Evolutionary conservation across 2,888 invertebrate genomes (phyloP).

Genomic region (Aphidoletes aphidimyza): DNA sequence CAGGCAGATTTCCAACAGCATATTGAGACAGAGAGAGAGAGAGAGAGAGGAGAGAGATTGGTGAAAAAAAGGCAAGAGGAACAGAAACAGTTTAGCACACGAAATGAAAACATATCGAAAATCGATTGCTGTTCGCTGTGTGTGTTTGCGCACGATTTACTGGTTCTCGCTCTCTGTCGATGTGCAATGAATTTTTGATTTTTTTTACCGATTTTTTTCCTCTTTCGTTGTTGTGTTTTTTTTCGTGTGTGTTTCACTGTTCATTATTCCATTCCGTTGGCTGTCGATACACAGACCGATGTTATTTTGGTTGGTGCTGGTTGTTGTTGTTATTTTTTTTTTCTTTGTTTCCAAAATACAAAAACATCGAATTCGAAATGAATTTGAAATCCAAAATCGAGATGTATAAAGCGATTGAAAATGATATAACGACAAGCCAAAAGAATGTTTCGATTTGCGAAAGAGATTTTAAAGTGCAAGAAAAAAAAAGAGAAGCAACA

Average conservation of each 20-base stretch:
- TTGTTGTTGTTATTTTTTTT: neutral
- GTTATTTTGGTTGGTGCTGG: slow-evolving; percentile 26
- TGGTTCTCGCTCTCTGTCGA: slow-evolving; percentile 37
- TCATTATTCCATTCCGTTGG: neutral
- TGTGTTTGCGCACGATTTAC: slow-evolving; percentile 54
- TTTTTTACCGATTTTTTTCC: neutral
- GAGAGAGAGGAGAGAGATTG: neutral
- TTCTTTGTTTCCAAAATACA: neutral
- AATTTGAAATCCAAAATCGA: slow-evolving; percentile 44
- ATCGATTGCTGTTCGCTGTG: slow-evolving; percentile 51
- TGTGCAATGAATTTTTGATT: slow-evolving; percentile 53
- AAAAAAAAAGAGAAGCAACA: neutral
- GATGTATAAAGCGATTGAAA: slow-evolving; percentile 42
- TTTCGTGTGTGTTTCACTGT: neutral
- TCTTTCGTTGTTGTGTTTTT: neutral
- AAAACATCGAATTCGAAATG: slow-evolving; percentile 45
- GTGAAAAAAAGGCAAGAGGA: neutral
- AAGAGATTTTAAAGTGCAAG: slow-evolving; percentile 29
- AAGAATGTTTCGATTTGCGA: slow-evolving; percentile 50
- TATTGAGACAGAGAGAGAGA: neutral
- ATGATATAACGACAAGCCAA: slow-evolving; percentile 53
- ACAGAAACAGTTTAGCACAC: slow-evolving; percentile 46
- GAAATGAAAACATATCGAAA: slow-evolving; percentile 52
- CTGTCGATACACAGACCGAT: neutral
- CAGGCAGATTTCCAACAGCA: no score